A percentile compares a stretch with the other conserved stretches of the same genome.
Evolutionary conservation across 2,113 vertebrate species (phyloP).

Genomic region (Cinclus mexicanus): DNA sequence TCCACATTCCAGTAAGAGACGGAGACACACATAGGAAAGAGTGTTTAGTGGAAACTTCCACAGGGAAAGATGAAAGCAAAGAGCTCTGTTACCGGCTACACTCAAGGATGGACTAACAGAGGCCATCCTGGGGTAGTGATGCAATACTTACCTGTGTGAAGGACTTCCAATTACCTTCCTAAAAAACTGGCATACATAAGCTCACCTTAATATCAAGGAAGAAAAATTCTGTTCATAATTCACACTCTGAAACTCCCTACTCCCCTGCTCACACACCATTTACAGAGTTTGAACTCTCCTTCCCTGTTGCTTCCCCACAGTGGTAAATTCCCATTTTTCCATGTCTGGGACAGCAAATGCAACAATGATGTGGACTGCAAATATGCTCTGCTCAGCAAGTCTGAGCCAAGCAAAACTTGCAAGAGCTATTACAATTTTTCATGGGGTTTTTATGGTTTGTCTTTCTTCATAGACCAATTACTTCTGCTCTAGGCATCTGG

Average conservation of each 20-base stretch:
- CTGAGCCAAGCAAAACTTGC: background rate
- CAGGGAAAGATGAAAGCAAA: rapidly evolving
- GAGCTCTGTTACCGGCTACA: background rate
- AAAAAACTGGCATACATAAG: background rate
- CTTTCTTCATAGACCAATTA: background rate
- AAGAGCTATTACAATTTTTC: background rate
- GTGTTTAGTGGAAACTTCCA: background rate
- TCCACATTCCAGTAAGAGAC: background rate
- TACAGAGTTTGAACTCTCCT: background rate
- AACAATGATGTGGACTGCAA: background rate
- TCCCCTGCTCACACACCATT: background rate
- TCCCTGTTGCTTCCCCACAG: background rate
- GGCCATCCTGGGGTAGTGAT: background rate
- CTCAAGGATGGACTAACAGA: background rate
- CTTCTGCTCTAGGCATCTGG: background rate
- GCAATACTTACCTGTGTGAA: background rate
- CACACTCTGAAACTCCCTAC: background rate
- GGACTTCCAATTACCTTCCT: background rate
- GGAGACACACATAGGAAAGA: background rate
- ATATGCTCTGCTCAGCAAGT: background rate
- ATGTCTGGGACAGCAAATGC: background rate
- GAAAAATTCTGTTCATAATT: background rate
- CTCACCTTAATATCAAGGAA: background rate
- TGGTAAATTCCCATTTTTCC: background rate
- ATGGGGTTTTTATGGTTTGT: background rate